A percentile compares a stretch with the other conserved stretches of the same genome.
Conservation (phyloP, 2,888 invertebrate species). For the Eupithecia subumbrata region DNA sequence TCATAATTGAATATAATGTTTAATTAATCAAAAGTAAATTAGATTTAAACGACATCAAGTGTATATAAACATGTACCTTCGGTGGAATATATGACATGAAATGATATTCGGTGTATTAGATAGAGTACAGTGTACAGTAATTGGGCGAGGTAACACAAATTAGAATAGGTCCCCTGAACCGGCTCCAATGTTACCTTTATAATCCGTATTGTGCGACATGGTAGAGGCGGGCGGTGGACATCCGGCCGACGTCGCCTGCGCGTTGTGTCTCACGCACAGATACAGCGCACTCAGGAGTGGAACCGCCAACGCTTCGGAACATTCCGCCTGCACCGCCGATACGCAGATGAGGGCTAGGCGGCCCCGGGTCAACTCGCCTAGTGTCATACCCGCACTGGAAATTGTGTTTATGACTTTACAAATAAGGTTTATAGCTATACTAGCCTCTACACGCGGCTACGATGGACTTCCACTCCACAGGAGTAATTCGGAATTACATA, state of each 20-base stretch:
- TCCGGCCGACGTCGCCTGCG: constrained; percentile 49
- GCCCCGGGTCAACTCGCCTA: constrained; percentile 70
- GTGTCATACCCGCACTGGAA: constrained; percentile 68
- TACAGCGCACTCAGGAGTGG: constrained; percentile 76
- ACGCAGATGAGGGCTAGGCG: constrained; percentile 73
- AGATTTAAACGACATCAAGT: no score
- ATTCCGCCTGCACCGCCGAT: constrained; percentile 75
- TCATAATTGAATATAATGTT: no score
- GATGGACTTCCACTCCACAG: no score
- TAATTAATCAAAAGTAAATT: no score
- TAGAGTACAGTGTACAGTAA: no score
- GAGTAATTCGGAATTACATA: no score
- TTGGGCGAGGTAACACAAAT: no score
- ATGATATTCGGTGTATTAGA: no score
- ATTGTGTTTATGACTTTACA: not conserved
- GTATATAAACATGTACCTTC: no score
- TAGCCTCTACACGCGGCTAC: no score
- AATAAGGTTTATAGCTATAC: not conserved
- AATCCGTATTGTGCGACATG: constrained; percentile 56
- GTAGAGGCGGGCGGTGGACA: constrained; percentile 54
- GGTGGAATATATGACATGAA: no score
- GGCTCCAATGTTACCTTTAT: constrained; percentile 54
- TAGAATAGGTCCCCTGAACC: not conserved
- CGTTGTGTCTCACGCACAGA: constrained; percentile 75
- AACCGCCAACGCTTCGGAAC: constrained; percentile 69